Conservation (phyloP, 2,888 invertebrate genomes). For the Rhamphomyia laevipes region DNA sequence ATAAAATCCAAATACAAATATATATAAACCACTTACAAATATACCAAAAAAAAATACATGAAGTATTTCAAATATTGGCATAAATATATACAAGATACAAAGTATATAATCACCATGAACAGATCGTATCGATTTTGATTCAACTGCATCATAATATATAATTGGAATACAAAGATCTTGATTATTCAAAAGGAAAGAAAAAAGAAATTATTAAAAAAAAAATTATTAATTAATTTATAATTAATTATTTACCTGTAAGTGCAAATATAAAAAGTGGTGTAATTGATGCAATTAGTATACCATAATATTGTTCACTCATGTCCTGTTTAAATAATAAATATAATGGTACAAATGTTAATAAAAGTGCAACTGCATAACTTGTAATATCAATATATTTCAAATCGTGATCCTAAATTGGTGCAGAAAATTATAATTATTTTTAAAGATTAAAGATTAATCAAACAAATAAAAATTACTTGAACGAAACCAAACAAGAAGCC, state of each 20-base stretch:
- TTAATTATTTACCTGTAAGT: constrained; percentile 37
- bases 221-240: background rate
- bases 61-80: constrained; percentile 64
- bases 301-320: constrained; percentile 29
- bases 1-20: constrained; percentile 45
- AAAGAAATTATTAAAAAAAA: background rate
- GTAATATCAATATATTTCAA: constrained; percentile 23
- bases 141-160: constrained; percentile 43
- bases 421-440: too few species aligned
- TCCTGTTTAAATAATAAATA: constrained; percentile 31
- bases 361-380: constrained; percentile 26
- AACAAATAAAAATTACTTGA: too few species aligned
- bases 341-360: constrained; percentile 31
- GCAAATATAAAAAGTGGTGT: constrained; percentile 42
- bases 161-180: constrained; percentile 55
- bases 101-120: constrained; percentile 61
- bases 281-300: constrained; percentile 36
- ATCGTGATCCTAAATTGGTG: too few species aligned
- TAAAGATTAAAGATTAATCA: too few species aligned
- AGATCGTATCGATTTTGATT: constrained; percentile 53
- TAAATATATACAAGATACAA: constrained; percentile 70
- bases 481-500: too few species aligned
- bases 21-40: constrained; percentile 51
- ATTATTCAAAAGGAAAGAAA: constrained; percentile 17
- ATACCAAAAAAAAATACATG: constrained; percentile 59